Evolutionary conservation across 1,140 invertebrate species (phyloP).

Genomic region (Meloidogyne chitwoodi): DNA sequence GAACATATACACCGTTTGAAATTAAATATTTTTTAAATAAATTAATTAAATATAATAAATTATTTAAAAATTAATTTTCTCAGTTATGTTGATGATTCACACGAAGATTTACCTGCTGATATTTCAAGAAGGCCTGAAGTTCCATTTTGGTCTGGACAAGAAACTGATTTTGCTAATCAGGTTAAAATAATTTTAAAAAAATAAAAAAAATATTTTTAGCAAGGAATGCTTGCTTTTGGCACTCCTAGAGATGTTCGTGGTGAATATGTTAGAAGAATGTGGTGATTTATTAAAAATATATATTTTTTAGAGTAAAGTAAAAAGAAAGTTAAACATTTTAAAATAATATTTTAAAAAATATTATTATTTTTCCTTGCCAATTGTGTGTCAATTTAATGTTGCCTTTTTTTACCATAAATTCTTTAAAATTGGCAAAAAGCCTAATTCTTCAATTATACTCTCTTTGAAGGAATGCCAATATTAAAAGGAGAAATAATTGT

Average conservation of each 20-base stretch:
- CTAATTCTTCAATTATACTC: no score
- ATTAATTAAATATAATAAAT: neutral
- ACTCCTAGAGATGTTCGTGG: slow-evolving; percentile 58
- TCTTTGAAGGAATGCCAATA: no score
- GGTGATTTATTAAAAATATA: slow-evolving; percentile 28
- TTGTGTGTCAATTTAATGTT: no score
- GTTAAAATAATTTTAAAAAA: neutral
- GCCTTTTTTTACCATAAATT: no score
- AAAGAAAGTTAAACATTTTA: no score
- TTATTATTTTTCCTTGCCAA: no score
- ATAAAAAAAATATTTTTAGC: slow-evolving; percentile 3
- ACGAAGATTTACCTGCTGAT: slow-evolving; percentile 58
- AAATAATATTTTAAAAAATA: no score
- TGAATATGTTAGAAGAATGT: slow-evolving; percentile 58
- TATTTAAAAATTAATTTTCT: neutral
- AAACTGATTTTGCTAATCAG: slow-evolving; percentile 58
- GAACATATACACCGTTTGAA: slow-evolving; percentile 49
- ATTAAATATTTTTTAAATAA: no score
- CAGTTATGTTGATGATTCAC: slow-evolving; percentile 51
- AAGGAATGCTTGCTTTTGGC: slow-evolving; percentile 57
- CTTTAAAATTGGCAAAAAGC: no score
- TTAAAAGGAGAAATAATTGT: no score
- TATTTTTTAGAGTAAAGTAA: no score
- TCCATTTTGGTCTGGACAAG: slow-evolving; percentile 59
- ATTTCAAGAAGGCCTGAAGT: slow-evolving; percentile 57